Percentiles rank a stretch among this genome's conserved stretches.
Evolutionary conservation across 2,888 invertebrate genomes (phyloP).

Genomic region (Stenodema calcarata): DNA sequence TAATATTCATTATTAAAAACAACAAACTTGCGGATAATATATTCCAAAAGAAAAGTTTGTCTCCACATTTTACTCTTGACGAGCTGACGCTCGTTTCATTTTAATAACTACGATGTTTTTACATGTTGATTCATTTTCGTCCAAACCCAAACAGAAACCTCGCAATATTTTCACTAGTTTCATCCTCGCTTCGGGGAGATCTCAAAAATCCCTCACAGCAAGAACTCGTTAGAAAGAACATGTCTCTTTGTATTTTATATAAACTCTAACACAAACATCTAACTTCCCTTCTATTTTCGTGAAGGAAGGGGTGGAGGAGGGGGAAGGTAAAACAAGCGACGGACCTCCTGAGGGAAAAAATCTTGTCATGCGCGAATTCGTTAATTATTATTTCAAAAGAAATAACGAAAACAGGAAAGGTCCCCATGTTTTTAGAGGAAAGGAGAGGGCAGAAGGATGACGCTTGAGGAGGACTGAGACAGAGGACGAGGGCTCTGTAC

Average conservation of each 20-base stretch:
- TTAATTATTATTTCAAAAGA: constrained; percentile 30
- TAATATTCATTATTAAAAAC: no score
- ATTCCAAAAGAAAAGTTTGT: no score
- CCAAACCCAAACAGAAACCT: not conserved
- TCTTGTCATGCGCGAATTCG: constrained; percentile 20
- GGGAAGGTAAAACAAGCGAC: not conserved
- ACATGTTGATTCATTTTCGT: not conserved
- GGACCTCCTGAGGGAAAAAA: constrained; percentile 14
- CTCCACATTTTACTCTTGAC: no score
- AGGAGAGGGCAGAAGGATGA: not conserved
- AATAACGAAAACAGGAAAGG: not conserved
- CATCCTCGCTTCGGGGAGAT: not conserved
- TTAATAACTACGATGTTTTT: not conserved
- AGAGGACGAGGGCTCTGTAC: not conserved
- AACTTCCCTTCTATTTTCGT: not conserved
- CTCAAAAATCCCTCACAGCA: not conserved
- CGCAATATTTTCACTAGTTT: not conserved
- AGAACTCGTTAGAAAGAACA: not conserved
- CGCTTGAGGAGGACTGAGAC: not conserved
- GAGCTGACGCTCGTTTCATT: no score
- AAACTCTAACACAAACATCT: not conserved
- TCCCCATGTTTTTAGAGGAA: not conserved
- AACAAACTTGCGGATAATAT: no score
- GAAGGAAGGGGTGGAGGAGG: not conserved
- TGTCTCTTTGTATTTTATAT: not conserved